Base-by-base conservation (phyloP, 1,140 invertebrate genomes). In the Pteromalus puparum region DNA sequence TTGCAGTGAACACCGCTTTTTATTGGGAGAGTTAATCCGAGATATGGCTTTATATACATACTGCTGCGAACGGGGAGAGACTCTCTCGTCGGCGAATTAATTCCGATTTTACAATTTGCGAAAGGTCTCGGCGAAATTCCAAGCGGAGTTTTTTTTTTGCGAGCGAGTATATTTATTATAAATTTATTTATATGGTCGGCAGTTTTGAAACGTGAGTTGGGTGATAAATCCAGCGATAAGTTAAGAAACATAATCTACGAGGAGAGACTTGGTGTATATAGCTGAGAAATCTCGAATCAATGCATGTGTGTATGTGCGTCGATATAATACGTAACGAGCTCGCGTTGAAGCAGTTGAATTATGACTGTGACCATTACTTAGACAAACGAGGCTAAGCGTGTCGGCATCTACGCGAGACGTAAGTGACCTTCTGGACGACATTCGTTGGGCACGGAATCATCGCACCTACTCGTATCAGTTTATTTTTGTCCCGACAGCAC, bases 311-410 rank as follows among this genome's bases (percentile, higher is more conserved):
- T 75, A 76, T 46, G 81, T 79, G 12, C 65, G 61, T 74, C 18
- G 46, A 79, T 42, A 65, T 81, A 76, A 81, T 61, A 38, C 72
- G 28, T 74, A 70, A 77, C 84, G 78, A 68, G n/a, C 65, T 34
- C n/a, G 28, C 78, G 53, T 61, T 61, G 53, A 82, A 83, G 84
- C 76, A 81, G 79, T 85, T 90, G 90, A 90, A 85, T 91, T 90
- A 90, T 90, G 89, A 90, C 88, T 87, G 86, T 85, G 85, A 87
- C 87, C 88, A 89, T 90, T 90, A 87, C 89, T 88, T 86, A 87
- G 88, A 91, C 88, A 90, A 91, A 91, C 90, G 90, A 91, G 90
- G 88, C 89, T 91, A 90, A 90, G 88, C 89, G 87, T 90, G 90
- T 91, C 90, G 90, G 91, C 88, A 89, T 70, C 28, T 34, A 21